Conservation (phyloP, 2,797 vertebrate genomes). For the Tragopan temminckii region DNA sequence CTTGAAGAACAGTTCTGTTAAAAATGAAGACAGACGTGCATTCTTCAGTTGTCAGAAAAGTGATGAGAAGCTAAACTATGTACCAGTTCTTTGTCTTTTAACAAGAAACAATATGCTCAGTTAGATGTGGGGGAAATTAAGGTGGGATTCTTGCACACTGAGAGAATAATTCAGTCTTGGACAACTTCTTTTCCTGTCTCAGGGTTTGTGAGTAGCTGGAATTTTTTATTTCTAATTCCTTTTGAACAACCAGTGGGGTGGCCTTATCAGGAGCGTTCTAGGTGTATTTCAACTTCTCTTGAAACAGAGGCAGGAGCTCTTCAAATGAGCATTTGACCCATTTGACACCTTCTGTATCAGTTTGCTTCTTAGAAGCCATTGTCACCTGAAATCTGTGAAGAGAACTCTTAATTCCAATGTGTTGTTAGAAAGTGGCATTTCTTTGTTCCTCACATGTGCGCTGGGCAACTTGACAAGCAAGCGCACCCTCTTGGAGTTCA, state of each 20-base stretch:
- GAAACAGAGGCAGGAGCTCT: neutral
- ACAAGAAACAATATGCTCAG: neutral
- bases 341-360: neutral
- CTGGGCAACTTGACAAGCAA: no score
- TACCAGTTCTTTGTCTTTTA: neutral
- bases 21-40: neutral
- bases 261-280: neutral
- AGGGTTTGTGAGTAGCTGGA: neutral
- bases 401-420: no score
- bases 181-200: neutral
- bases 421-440: no score
- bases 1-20: neutral
- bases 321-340: neutral
- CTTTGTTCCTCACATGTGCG: no score
- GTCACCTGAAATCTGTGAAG: no score
- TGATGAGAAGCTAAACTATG: accelerated
- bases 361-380: neutral
- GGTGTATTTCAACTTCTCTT: neutral
- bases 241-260: neutral
- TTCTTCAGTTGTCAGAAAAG: neutral
- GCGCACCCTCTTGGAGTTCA: no score
- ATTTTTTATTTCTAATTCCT: neutral
- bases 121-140: neutral
- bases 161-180: neutral
- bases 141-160: neutral